phyloP scores from a whole-genome alignment of 2,797 vertebrate species.

The Pogoniulus pusillus region DNA sequence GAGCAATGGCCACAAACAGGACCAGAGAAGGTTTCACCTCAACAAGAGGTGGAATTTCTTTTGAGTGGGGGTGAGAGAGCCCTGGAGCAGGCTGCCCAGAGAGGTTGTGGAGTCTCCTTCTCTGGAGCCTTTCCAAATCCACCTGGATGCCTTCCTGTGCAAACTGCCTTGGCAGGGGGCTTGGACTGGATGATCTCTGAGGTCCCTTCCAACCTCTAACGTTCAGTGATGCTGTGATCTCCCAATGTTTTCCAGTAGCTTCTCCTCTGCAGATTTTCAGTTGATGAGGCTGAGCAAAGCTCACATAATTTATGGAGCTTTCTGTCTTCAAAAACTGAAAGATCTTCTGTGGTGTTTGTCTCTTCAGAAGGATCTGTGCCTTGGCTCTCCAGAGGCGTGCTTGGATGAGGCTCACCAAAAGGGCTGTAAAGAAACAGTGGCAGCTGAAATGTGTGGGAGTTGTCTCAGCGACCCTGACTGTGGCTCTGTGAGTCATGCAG shows the following conservation, averaged over 20 bases:
- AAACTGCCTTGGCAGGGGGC: too few relatives aligned
- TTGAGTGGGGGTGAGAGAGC: too few relatives aligned
- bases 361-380: background rate
- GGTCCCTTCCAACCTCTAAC: too few relatives aligned
- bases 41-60: too few relatives aligned
- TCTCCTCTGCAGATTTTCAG: background rate
- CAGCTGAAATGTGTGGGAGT: background rate
- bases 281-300: background rate
- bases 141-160: too few relatives aligned
- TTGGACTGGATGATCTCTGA: too few relatives aligned
- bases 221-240: too few relatives aligned
- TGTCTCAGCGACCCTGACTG: fast-evolving
- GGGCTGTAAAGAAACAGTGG: background rate
- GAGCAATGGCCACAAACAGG: too few relatives aligned
- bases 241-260: background rate
- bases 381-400: background rate
- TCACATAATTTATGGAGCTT: background rate
- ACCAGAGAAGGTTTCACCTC: too few relatives aligned
- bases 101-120: too few relatives aligned
- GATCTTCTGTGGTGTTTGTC: background rate
- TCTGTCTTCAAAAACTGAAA: background rate
- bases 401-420: background rate
- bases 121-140: too few relatives aligned
- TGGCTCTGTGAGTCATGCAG: background rate
- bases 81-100: too few relatives aligned